Evolutionary conservation across 2,797 vertebrate genomes (phyloP).

Genomic region (Sarcophilus harrisii): DNA sequence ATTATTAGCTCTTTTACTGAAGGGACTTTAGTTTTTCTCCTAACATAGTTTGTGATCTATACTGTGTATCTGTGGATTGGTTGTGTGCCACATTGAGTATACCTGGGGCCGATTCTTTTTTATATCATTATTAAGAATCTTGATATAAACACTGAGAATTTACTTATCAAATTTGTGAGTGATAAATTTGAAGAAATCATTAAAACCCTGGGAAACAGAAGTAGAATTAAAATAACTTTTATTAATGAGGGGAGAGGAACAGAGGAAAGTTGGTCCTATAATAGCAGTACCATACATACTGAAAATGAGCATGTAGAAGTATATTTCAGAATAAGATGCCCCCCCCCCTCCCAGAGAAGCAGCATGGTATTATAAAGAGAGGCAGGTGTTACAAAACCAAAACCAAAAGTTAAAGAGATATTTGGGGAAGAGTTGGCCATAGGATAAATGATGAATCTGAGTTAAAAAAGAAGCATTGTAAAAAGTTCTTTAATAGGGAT

Average conservation of each 20-base stretch:
- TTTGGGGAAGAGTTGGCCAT: not conserved
- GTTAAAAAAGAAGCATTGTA: not conserved
- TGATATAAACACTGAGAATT: not conserved
- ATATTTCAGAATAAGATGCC: not conserved
- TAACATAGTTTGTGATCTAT: not conserved
- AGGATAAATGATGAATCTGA: not conserved
- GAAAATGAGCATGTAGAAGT: not conserved
- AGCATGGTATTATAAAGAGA: not conserved
- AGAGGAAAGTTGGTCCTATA: not conserved
- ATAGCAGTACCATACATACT: not conserved
- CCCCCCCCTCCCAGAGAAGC: not conserved
- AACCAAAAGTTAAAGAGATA: not conserved
- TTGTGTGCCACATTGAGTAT: not conserved
- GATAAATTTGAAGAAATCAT: not conserved
- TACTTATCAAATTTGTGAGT: constrained; percentile 20
- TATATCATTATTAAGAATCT: constrained; percentile 28
- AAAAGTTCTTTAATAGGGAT: not conserved
- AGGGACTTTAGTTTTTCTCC: not conserved
- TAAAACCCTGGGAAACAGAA: not conserved
- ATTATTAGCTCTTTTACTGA: not conserved
- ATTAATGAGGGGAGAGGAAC: not conserved
- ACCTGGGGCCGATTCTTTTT: not conserved
- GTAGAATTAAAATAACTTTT: constrained; percentile 28
- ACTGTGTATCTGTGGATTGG: not conserved
- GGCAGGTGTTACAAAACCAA: not conserved